Percentiles rank a stretch among this genome's conserved stretches.
These are phyloP conservation scores for Petaurus breviceps DNA, from an alignment of 2,113 vertebrate species.

Conservation along the genomic window DNA sequence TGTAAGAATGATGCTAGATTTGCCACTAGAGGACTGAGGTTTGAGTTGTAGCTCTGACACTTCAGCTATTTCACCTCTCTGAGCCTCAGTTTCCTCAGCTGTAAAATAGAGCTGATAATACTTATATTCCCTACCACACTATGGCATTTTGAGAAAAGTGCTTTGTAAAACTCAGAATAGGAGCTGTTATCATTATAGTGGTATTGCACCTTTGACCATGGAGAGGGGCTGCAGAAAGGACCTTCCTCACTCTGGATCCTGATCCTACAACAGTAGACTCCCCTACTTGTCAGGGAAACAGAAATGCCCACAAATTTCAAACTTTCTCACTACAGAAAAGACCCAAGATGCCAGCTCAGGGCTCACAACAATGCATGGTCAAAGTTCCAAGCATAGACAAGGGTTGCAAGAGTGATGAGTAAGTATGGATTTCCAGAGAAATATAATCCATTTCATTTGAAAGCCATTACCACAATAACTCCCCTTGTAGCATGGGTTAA, in stretches of 20 bases:
- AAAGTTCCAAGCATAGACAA: background rate
- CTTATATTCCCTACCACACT: background rate
- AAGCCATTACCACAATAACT: slow-evolving; percentile 4
- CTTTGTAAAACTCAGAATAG: background rate
- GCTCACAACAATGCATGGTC: slow-evolving; percentile 7
- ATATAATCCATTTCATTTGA: background rate
- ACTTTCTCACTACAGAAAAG: background rate
- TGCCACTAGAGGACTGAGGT: background rate
- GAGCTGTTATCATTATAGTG: background rate
- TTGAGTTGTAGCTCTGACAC: background rate
- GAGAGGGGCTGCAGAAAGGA: background rate
- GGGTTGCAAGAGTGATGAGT: background rate
- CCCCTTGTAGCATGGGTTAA: background rate
- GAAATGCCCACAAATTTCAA: background rate
- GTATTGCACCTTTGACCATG: background rate
- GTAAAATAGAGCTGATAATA: background rate
- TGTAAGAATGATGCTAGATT: background rate
- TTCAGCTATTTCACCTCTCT: background rate
- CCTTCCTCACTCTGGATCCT: background rate
- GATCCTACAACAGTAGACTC: background rate
- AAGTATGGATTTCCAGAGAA: slow-evolving; percentile 4
- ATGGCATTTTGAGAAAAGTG: background rate
- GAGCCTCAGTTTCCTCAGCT: background rate
- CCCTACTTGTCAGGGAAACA: background rate
- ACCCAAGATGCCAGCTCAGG: background rate